phyloP scores from a whole-genome alignment of 2,113 vertebrate genomes.

The Lutjanus erythropterus region DNA sequence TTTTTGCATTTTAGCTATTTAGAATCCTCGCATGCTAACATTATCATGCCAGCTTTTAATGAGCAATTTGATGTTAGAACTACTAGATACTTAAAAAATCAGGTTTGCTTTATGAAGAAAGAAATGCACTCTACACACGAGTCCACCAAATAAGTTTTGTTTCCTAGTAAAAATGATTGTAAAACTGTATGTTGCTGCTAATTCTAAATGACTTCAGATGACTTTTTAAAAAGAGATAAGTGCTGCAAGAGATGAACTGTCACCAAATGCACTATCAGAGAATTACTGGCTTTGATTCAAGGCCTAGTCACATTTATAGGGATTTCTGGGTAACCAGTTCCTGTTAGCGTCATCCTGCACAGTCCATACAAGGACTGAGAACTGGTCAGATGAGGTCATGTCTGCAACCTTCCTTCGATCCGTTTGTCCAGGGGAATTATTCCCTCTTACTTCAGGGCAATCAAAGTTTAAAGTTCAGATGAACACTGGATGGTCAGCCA shows the following conservation, averaged over 20 bases:
- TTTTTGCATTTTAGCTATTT: neutral
- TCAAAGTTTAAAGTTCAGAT: conserved; percentile 42
- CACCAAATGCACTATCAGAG: conserved; percentile 23
- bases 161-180: neutral
- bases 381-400: conserved; percentile 52
- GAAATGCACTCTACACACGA: too few relatives aligned
- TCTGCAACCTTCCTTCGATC: conserved; percentile 33
- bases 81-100: too few relatives aligned
- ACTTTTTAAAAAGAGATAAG: conserved; percentile 20
- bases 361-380: conserved; percentile 7
- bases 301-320: conserved; percentile 25
- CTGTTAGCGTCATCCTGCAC: conserved; percentile 22
- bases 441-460: neutral
- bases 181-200: neutral
- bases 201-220: neutral
- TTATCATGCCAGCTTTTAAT: too few relatives aligned
- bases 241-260: neutral
- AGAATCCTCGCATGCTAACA: too few relatives aligned
- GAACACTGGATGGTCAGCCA: neutral
- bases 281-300: conserved; percentile 40
- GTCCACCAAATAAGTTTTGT: neutral
- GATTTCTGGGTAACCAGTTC: conserved; percentile 38
- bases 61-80: too few relatives aligned
- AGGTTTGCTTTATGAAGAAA: too few relatives aligned
- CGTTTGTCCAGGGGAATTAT: conserved; percentile 7